Conservation (phyloP, 2,888 invertebrate genomes). For the Steinernema carpocapsae region DNA sequence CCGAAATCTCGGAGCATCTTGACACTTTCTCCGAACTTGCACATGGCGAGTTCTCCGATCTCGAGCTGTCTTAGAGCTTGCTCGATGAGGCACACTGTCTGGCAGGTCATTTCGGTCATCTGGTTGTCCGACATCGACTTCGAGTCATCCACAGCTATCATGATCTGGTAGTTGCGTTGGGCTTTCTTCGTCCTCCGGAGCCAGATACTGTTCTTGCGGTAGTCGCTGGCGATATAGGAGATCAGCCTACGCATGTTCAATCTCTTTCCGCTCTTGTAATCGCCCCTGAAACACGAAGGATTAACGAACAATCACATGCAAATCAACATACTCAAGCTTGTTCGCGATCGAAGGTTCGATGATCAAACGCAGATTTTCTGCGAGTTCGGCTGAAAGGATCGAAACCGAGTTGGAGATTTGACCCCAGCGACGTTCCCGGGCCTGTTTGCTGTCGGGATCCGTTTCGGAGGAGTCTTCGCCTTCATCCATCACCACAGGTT, state of each 20-base stretch:
- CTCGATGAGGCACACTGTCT: slow-evolving; percentile 87
- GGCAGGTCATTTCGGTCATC: slow-evolving; percentile 82
- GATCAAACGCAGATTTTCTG: slow-evolving; percentile 89
- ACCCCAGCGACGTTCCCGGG: slow-evolving; percentile 48
- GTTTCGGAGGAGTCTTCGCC: slow-evolving; percentile 38
- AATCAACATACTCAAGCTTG: slow-evolving; percentile 75
- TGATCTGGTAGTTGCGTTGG: slow-evolving; percentile 91
- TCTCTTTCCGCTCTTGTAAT: slow-evolving; percentile 92
- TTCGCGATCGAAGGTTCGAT: slow-evolving; percentile 93
- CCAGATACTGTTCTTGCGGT: slow-evolving; percentile 99
- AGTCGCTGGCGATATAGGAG: slow-evolving; percentile 97
- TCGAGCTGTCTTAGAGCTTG: slow-evolving; percentile 88
- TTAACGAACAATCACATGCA: neutral
- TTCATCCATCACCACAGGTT: slow-evolving; percentile 40
- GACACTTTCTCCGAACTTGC: slow-evolving; percentile 86
- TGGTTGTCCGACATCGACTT: slow-evolving; percentile 75
- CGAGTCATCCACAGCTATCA: slow-evolving; percentile 95
- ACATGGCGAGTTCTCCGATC: slow-evolving; percentile 87
- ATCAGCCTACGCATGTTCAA: slow-evolving; percentile 98
- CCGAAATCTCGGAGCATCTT: slow-evolving; percentile 85
- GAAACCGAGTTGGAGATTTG: slow-evolving; percentile 57
- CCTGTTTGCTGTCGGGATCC: slow-evolving; percentile 1
- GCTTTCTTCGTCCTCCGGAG: slow-evolving; percentile 90
- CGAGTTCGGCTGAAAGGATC: slow-evolving; percentile 81
- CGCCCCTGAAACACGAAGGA: slow-evolving; percentile 75